Evolutionary conservation across 2,888 invertebrate species (phyloP).

Genomic region (Mythimna loreyi): DNA sequence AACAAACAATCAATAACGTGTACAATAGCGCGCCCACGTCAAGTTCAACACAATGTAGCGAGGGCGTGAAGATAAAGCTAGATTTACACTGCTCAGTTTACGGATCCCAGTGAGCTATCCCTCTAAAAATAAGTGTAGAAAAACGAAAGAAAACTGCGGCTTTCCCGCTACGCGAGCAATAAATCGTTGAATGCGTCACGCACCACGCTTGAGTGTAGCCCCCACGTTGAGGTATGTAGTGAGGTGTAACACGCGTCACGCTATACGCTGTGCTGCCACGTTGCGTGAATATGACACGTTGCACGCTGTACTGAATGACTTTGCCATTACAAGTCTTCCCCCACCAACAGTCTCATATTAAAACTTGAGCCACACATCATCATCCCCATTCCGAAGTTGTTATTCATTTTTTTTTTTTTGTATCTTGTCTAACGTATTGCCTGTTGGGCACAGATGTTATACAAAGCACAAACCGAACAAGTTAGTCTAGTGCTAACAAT

Average conservation of each 20-base stretch:
- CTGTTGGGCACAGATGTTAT: constrained; percentile 74
- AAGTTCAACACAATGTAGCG: constrained; percentile 44
- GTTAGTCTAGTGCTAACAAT: constrained; percentile 63
- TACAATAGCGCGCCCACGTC: constrained; percentile 43
- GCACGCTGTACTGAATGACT: not conserved
- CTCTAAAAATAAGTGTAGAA: constrained; percentile 32
- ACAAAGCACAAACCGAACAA: constrained; percentile 71
- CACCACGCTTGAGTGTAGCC: not conserved
- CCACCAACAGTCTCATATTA: not conserved
- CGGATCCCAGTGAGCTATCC: constrained; percentile 29
- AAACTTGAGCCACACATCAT: constrained; percentile 10
- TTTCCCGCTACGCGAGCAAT: constrained; percentile 31
- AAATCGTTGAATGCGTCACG: constrained; percentile 40
- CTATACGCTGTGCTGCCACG: constrained; percentile 12
- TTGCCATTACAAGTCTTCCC: not conserved
- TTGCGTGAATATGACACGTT: constrained; percentile 14
- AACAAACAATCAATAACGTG: constrained; percentile 41
- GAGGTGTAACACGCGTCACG: constrained; percentile 22
- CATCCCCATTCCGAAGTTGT: constrained; percentile 47
- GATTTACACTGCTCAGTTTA: constrained; percentile 27
- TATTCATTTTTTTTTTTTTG: constrained; percentile 62
- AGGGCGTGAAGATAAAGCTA: constrained; percentile 29
- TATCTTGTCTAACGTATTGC: constrained; percentile 36
- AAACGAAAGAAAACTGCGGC: constrained; percentile 45
- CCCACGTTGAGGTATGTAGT: constrained; percentile 22